A percentile compares a stretch with the other conserved stretches of the same genome.
These are phyloP conservation scores for Macrotrachela quadricornifera DNA, from an alignment of 1,140 invertebrate species.

Conservation along the genomic window DNA sequence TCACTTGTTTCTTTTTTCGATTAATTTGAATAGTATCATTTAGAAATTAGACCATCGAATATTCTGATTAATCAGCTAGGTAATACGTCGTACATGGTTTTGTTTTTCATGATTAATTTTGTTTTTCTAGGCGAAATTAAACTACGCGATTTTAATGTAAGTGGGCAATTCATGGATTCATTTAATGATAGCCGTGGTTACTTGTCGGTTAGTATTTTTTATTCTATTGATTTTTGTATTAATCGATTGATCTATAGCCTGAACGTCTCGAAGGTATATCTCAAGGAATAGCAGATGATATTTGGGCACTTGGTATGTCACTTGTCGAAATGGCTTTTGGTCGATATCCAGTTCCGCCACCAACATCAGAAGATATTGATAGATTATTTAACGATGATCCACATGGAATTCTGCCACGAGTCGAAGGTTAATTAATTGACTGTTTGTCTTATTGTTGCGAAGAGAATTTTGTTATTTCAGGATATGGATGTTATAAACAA, in stretches of 20 bases:
- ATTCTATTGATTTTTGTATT: background rate
- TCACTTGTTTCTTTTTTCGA: no score
- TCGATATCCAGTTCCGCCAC: slow-evolving; percentile 88
- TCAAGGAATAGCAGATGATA: slow-evolving; percentile 94
- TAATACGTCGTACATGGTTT: no score
- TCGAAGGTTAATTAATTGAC: slow-evolving; percentile 11
- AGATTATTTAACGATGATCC: slow-evolving; percentile 50
- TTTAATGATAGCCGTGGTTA: slow-evolving; percentile 99
- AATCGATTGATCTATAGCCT: slow-evolving; percentile 43
- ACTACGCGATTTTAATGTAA: slow-evolving; percentile 98
- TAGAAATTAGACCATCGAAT: slow-evolving; percentile 95
- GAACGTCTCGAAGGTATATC: slow-evolving; percentile 92
- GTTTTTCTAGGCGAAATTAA: slow-evolving; percentile 71
- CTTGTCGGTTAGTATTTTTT: slow-evolving; percentile 66
- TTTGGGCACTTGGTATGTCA: slow-evolving; percentile 91
- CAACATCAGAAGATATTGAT: slow-evolving; percentile 58
- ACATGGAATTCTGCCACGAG: slow-evolving; percentile 12
- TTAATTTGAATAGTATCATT: no score
- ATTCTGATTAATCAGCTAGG: slow-evolving; percentile 75
- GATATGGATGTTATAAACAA: slow-evolving; percentile 90
- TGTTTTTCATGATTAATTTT: no score
- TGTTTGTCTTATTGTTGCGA: no score
- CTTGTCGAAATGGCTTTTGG: slow-evolving; percentile 96
- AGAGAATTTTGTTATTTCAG: slow-evolving; percentile 19
- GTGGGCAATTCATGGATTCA: slow-evolving; percentile 91